Base-by-base conservation (phyloP, 1,140 invertebrate species). In the Onthophagus taurus region DNA sequence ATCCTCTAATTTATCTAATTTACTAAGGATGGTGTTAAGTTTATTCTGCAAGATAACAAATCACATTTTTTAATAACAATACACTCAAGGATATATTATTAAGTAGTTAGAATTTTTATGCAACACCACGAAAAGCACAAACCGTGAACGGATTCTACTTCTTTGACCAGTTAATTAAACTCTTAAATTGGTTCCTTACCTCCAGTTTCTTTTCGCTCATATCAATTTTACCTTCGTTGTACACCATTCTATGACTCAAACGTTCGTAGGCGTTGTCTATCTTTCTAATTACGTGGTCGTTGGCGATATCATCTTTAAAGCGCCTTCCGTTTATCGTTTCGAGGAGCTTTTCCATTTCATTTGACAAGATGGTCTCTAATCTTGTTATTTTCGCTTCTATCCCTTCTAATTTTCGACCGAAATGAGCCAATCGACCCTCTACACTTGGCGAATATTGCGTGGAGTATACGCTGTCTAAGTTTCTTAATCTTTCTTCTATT, bases 401-500 rank as follows among this genome's bases (percentile, higher is more conserved):
- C 30, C 63, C 61, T 52, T 76, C 74, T 29, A 77, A 56, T 47
- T 69, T 65, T 23, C 71, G 55, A 14, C 50, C 51, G 31, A 66
- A 58, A 38, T 64, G 60, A 12, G 70, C 64, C 9, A 72, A 55
- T 45, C 70, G 68, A 44, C 67, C 65, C n/a, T 65, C 68, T 49
- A 74, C 58, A n/a, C 62, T 64, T 12, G 65, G 58, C 29, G 53
- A 54, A 14, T 55, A 49, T 37, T 61, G 52, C 38, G 53, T 53
- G 3, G 53, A 53, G 17, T 67, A 69, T 35, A 72, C 60, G 14
- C 66, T 65, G 44, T 77, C 75, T 50, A 77, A 49, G 35, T 66
- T 62, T 18, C 65, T 55, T n/a, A 77, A 58, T 33, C 70, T 56
- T 44, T 76, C 73, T 53, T 78, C 75, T 13, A 77, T 72, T 13